Base-by-base conservation (phyloP, 1,140 invertebrate species). In the Temnothorax nylanderi region DNA sequence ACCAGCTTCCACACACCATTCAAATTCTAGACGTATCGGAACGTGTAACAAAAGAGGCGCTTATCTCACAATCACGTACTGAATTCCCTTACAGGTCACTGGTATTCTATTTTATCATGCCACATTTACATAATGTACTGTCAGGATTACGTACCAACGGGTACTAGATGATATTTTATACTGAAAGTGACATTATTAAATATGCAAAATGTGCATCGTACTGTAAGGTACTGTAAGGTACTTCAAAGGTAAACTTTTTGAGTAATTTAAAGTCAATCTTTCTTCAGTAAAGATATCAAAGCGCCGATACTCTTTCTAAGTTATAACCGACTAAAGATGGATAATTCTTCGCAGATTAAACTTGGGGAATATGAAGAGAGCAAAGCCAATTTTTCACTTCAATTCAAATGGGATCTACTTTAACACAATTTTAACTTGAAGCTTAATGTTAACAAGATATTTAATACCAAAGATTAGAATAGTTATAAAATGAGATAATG, bases 181-280 rank as follows among this genome's bases (percentile, higher is more conserved):
- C 13, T 32, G 41, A 54, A 32, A 26, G 32, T 47, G 3, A 1
- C 13, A 13, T 62, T 21, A 44, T 67, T 67, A 69, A 47, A 69
- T 49, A 69, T 44, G 11, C 65, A 49, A 4, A 4, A 69, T 16
- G 41, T 32, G 65, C 21, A 26, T 49, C 44, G 65, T 16, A 69
- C 32, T 16, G 26, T 26, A 26, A 26, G 26, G 0, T 26, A 26
- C 6, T 6, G n/a, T 16, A 47, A 16, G 21, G 41, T 16, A 47
- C 5, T 26, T 69, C 44, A 69, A 69, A 69, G 21, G 21, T 47
- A 4, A 69, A 69, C 65, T 69, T 49, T 16, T 69, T 32, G 41
- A 49, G 41, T 69, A 69, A 69, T 69, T 69, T 69, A 69, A 69
- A 69, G 65, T 69, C 37, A 69, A 69, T 69, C 13, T 69, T 69